These are phyloP conservation scores for Xestia sexstrigata DNA, from an alignment of 2,888 invertebrate genomes.

Conservation along the genomic window DNA sequence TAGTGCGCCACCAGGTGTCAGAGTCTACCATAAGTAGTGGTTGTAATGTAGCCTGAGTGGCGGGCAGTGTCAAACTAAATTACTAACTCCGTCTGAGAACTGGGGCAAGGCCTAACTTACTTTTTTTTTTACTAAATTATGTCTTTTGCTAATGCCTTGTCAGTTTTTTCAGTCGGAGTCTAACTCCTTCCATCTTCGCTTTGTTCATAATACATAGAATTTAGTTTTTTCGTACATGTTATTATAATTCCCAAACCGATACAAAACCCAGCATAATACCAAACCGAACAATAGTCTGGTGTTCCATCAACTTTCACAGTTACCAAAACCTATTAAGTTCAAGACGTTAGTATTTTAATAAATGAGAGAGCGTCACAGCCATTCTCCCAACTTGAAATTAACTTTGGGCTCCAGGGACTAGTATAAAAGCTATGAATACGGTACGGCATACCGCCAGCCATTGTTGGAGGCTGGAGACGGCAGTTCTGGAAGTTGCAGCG, in stretches of 20 bases:
- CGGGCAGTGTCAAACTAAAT: neutral
- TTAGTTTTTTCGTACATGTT: neutral
- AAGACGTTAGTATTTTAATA: conserved; percentile 88
- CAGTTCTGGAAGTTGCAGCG: conserved; percentile 52
- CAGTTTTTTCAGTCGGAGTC: neutral
- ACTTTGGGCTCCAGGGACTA: conserved; percentile 82
- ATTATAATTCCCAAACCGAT: neutral
- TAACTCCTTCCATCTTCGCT: neutral
- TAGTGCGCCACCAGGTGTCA: neutral
- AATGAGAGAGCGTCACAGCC: conserved; percentile 74
- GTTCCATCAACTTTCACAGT: conserved; percentile 76
- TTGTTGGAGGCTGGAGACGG: conserved; percentile 62
- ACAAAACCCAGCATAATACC: conserved; percentile 11
- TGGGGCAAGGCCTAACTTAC: neutral
- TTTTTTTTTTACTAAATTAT: neutral
- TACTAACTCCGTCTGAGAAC: neutral
- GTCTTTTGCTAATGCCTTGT: neutral
- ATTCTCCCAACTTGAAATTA: conserved; percentile 88
- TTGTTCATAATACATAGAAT: neutral
- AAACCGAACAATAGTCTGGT: conserved; percentile 43
- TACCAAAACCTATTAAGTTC: conserved; percentile 86
- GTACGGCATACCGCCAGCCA: conserved; percentile 63
- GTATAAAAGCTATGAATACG: conserved; percentile 72
- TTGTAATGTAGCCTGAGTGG: neutral
- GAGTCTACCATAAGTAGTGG: neutral